A percentile compares a stretch with the other conserved stretches of the same genome.
These are phyloP conservation scores for Gobio gobio DNA, from an alignment of 2,113 vertebrate genomes.

Conservation along the genomic window DNA sequence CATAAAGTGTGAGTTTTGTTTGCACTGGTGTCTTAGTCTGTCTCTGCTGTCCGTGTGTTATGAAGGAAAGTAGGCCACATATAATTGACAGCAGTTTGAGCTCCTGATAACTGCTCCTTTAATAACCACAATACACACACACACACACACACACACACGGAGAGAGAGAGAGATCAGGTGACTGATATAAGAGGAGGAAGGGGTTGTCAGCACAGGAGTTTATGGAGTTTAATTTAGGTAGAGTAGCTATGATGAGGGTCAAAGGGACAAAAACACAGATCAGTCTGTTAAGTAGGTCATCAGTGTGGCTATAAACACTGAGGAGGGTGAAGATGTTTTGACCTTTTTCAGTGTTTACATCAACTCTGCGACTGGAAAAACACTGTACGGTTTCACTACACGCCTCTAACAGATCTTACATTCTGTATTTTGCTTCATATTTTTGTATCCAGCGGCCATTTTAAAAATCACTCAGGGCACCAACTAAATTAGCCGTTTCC, in stretches of 20 bases:
- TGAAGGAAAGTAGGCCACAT: conserved; percentile 8
- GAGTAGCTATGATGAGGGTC: neutral
- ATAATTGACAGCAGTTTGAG: conserved; percentile 18
- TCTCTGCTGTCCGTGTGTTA: neutral
- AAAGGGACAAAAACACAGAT: neutral
- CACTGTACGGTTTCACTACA: neutral
- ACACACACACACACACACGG: no score
- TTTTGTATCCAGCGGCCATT: neutral
- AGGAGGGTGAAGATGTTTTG: neutral
- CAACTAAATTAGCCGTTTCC: neutral
- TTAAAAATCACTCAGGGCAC: neutral
- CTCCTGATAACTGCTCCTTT: conserved; percentile 13
- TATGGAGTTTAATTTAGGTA: neutral
- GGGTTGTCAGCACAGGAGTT: neutral
- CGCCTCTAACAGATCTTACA: neutral
- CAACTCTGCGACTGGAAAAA: neutral
- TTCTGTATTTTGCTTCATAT: neutral
- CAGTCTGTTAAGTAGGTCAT: neutral
- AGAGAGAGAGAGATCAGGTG: neutral
- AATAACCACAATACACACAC: conserved; percentile 37
- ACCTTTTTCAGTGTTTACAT: no score
- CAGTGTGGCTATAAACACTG: conserved; percentile 18
- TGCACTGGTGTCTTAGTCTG: neutral
- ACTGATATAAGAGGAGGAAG: conserved; percentile 50
- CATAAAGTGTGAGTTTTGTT: conserved; percentile 16